Evolutionary conservation across 23 tunicate species (phyloP), one percentile per base, ranked within the genome.

Genomic region (Botrylloides violaceus): DNA sequence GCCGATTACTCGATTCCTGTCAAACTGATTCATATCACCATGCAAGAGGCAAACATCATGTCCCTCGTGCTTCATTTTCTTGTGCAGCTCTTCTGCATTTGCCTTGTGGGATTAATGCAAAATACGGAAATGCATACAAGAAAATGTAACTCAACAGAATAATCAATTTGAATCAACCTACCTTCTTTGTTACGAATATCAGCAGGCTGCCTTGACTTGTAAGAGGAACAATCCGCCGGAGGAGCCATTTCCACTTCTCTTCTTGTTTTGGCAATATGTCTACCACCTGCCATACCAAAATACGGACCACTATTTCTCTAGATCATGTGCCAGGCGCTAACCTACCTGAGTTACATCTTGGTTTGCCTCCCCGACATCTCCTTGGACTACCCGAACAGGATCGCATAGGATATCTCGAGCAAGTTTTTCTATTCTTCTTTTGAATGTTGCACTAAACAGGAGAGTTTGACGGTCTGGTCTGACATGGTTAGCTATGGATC

Each of bases 1-100:
- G 18, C 70, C 90, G 33, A 90, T 90, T 26, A 90, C 97, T 55
- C 66, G 58, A 59, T 90, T 90, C 43, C 97, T 66, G 63, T 75
- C 90, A 66, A 74, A 84, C 71, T 93, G 98, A 36, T 93, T 77
- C 98, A 93, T 93, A 65, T 93, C 98, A 28, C 98, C 98, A 63
- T 93, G 98, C 15, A 93, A 75, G 3, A 93, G 62, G 23, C 87
- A 83, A 36, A 81, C 78, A 58, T 93, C 93, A 49, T 80, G 77
- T 15, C 98, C 98, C 57, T 77, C 81, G 33, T 81, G 83, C 64
- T 80, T 93, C 66, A 85, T 56, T 32, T 90, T 83, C 25, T 77
- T 80, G 3, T 84, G 80, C 21, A 90, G 78, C 25, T 83, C 90
- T 61, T 90, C 90, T 1, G 97, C 84, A 75, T 90, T 83, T 1